Evolutionary conservation across 92 coral and sea anemone genomes (phyloP).

Genomic region (Blastomussa wellsi): DNA sequence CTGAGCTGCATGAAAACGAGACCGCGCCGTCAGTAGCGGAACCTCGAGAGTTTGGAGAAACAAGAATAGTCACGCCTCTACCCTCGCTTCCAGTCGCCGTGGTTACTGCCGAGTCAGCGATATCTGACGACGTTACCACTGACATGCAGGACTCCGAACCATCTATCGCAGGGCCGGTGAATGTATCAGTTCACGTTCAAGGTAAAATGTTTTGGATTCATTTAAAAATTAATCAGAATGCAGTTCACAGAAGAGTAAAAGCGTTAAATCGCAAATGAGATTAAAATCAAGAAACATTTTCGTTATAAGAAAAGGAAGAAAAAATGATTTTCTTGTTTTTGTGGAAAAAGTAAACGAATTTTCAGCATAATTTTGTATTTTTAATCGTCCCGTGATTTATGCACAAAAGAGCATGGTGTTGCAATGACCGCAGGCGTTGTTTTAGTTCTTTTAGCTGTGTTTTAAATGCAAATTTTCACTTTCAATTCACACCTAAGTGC

Average conservation of each 20-base stretch:
- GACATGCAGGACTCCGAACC: not conserved
- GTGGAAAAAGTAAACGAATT: not conserved
- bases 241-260: not conserved
- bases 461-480: conserved; percentile 3
- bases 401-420: not conserved
- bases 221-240: not conserved
- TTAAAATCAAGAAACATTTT: not conserved
- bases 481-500: not conserved
- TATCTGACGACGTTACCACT: not conserved
- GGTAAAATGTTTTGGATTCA: conserved; percentile 18
- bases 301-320: not conserved
- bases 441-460: not conserved
- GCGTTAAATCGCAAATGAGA: not conserved
- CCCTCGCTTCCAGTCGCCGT: not conserved
- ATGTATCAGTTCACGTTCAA: not conserved
- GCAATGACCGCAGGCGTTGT: not conserved
- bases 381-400: not conserved
- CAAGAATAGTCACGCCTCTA: not conserved
- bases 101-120: not conserved
- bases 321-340: not conserved
- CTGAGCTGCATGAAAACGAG: conserved; percentile 18
- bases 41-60: not conserved
- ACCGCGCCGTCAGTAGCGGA: not conserved
- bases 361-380: not conserved
- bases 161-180: not conserved